phyloP scores from a whole-genome alignment of 1,140 invertebrate genomes.

The Lordiphosa collinella region DNA sequence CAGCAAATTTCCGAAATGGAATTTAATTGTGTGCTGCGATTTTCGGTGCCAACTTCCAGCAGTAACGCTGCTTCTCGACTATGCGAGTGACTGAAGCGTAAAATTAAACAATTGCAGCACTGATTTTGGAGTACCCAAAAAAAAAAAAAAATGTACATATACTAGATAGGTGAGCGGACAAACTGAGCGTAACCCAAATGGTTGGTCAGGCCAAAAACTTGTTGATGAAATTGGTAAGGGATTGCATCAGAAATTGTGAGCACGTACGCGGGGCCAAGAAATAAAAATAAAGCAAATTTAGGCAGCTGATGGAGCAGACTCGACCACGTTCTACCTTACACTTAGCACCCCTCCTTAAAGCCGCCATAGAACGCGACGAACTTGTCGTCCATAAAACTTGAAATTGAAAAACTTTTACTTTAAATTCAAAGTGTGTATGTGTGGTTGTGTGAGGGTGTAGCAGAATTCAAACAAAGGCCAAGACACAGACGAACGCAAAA shows the following conservation, averaged over 20 bases:
- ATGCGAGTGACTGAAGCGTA: constrained; percentile 39
- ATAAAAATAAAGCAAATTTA: constrained; percentile 62
- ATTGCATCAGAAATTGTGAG: constrained; percentile 52
- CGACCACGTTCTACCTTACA: background rate
- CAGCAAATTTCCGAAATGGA: constrained; percentile 42
- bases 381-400: constrained; percentile 73
- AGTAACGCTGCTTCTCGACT: background rate
- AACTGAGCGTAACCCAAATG: constrained; percentile 37
- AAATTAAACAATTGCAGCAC: constrained; percentile 62
- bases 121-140: constrained; percentile 36
- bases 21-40: constrained; percentile 64
- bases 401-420: constrained; percentile 76
- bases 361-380: constrained; percentile 27
- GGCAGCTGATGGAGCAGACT: constrained; percentile 26
- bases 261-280: constrained; percentile 55
- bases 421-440: constrained; percentile 53
- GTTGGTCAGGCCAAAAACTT: constrained; percentile 27
- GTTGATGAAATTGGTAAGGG: constrained; percentile 14
- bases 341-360: background rate
- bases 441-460: constrained; percentile 6
- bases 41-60: constrained; percentile 17
- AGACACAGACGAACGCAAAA: constrained; percentile 8
- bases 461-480: constrained; percentile 54
- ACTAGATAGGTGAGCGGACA: background rate
- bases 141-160: background rate